A percentile compares a stretch with the other conserved stretches of the same genome.
These are phyloP conservation scores for Cyprinodon diabolis DNA, from an alignment of 2,797 vertebrate genomes.

Conservation along the genomic window DNA sequence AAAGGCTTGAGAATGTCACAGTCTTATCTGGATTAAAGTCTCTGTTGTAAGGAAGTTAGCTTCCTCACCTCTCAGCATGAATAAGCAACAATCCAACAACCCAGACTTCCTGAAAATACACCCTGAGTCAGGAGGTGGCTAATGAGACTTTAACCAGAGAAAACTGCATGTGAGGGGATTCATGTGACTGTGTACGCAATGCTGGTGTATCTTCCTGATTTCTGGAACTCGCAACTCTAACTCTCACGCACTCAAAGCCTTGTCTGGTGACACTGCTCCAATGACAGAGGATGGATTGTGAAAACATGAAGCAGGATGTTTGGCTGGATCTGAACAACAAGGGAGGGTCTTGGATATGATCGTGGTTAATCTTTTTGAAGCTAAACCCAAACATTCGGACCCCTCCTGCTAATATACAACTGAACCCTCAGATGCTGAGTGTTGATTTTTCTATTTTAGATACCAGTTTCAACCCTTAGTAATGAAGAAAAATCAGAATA, in stretches of 20 bases:
- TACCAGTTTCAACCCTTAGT: background rate
- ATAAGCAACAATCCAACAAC: slow-evolving; percentile 36
- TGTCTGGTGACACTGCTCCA: slow-evolving; percentile 64
- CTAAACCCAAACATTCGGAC: slow-evolving; percentile 55
- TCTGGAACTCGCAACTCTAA: slow-evolving; percentile 24
- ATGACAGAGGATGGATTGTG: slow-evolving; percentile 60
- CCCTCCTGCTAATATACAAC: slow-evolving; percentile 32
- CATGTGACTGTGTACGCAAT: slow-evolving; percentile 32
- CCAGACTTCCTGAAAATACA: slow-evolving; percentile 53
- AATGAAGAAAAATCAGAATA: background rate
- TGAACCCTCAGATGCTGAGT: slow-evolving; percentile 32
- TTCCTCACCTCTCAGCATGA: slow-evolving; percentile 52
- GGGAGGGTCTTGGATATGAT: slow-evolving; percentile 51
- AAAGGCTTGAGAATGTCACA: background rate
- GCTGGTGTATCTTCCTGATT: slow-evolving; percentile 40
- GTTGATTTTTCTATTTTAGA: slow-evolving; percentile 7
- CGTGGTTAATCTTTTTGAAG: slow-evolving; percentile 63
- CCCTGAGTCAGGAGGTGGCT: slow-evolving; percentile 48
- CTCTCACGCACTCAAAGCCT: slow-evolving; percentile 23
- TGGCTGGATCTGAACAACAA: slow-evolving; percentile 70
- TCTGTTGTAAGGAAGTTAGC: slow-evolving; percentile 20
- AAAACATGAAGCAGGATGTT: slow-evolving; percentile 68
- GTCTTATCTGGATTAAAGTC: slow-evolving; percentile 33
- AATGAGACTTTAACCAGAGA: slow-evolving; percentile 29
- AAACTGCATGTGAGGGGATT: slow-evolving; percentile 26